Evolutionary conservation across 2,888 invertebrate species (phyloP).

Genomic region (Volucella inanis): DNA sequence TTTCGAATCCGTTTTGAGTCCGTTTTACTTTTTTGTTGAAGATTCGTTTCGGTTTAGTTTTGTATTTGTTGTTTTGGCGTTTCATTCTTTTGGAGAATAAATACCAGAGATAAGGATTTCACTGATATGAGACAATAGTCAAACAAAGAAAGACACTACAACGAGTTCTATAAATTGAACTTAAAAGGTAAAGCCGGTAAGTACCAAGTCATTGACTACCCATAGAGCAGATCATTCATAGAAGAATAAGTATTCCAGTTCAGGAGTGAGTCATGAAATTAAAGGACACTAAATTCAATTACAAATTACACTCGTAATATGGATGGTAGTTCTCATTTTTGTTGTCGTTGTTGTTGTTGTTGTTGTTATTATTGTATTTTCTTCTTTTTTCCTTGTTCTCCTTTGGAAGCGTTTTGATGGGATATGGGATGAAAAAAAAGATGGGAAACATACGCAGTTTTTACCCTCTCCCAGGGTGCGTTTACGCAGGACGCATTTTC

Average conservation of each 20-base stretch:
- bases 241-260: too few relatives aligned
- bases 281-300: too few relatives aligned
- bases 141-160: background rate
- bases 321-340: background rate
- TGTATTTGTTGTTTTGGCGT: constrained; percentile 24
- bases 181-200: background rate
- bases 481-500: constrained; percentile 71
- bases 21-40: constrained; percentile 20
- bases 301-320: too few relatives aligned
- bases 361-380: constrained; percentile 30
- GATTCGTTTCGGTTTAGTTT: constrained; percentile 1
- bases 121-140: constrained; percentile 37
- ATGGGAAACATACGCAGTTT: constrained; percentile 54
- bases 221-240: too few relatives aligned
- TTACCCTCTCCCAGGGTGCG: constrained; percentile 68
- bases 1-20: constrained; percentile 31
- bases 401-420: constrained; percentile 41
- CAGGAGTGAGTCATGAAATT: too few relatives aligned
- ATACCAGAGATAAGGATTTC: constrained; percentile 42
- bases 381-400: background rate
- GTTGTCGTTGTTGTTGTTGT: constrained; percentile 6
- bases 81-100: constrained; percentile 12
- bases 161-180: too few relatives aligned
- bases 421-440: background rate
- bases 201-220: too few relatives aligned